These are phyloP conservation scores for Macrophya alboannulata DNA, from an alignment of 2,888 invertebrate genomes.

Conservation along the genomic window DNA sequence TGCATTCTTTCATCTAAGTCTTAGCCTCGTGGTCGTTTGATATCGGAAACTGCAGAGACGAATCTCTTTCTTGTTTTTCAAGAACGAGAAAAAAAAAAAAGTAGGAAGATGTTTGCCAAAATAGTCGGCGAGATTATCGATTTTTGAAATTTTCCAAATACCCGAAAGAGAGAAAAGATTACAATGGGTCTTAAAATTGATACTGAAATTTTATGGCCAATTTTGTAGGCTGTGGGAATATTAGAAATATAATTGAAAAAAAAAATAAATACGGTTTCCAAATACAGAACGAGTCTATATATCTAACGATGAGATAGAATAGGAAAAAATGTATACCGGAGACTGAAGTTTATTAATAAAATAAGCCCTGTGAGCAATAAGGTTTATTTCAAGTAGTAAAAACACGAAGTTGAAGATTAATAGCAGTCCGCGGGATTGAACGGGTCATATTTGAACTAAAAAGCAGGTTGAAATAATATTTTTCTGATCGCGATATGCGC, in stretches of 20 bases:
- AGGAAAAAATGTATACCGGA: background rate
- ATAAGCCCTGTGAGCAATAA: background rate
- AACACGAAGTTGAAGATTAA: slow-evolving; percentile 14
- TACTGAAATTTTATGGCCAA: background rate
- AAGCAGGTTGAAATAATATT: slow-evolving; percentile 45
- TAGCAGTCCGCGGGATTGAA: slow-evolving; percentile 29
- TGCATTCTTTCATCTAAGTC: slow-evolving; percentile 45
- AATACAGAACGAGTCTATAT: background rate
- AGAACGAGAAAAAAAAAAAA: background rate
- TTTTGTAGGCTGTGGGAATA: background rate
- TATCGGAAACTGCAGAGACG: background rate
- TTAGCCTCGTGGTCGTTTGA: slow-evolving; percentile 10
- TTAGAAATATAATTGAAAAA: background rate
- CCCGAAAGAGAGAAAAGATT: background rate
- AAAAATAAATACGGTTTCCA: background rate
- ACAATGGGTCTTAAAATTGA: background rate
- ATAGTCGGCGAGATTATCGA: too few relatives aligned
- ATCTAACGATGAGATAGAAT: background rate
- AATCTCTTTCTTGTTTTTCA: background rate
- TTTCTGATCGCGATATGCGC: slow-evolving; percentile 10
- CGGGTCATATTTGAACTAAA: slow-evolving; percentile 25
- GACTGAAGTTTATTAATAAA: background rate
- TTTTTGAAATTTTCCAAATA: background rate
- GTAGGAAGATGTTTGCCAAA: background rate
- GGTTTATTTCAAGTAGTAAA: slow-evolving; percentile 30